Evolutionary conservation across 1,140 invertebrate species (phyloP).

Genomic region (Zaprionus capensis): DNA sequence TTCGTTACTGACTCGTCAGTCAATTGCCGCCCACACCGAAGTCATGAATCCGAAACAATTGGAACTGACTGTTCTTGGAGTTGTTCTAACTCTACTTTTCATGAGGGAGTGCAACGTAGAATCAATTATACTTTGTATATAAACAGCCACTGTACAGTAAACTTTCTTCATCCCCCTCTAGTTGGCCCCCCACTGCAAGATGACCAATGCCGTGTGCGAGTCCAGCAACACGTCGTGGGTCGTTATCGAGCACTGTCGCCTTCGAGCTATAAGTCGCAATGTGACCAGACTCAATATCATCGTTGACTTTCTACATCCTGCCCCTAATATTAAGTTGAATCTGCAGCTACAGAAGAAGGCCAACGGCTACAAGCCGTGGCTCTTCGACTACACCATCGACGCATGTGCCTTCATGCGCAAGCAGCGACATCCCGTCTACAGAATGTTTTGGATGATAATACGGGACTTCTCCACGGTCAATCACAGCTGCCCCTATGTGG

Average conservation of each 20-base stretch:
- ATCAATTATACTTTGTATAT: background rate
- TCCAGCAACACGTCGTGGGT: slow-evolving; percentile 40
- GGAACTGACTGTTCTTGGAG: background rate
- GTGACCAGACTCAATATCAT: slow-evolving; percentile 16
- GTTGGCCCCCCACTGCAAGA: slow-evolving; percentile 1
- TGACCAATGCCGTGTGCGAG: slow-evolving; percentile 20
- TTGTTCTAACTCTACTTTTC: background rate
- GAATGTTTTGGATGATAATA: slow-evolving; percentile 11
- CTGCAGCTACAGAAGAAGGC: slow-evolving; percentile 14
- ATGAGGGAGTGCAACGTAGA: background rate
- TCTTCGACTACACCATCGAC: slow-evolving; percentile 13
- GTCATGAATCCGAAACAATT: background rate
- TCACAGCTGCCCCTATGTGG: slow-evolving; percentile 46
- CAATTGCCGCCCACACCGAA: background rate
- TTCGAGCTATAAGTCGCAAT: slow-evolving; percentile 27
- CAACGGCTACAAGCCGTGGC: slow-evolving; percentile 38
- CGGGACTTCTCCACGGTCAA: slow-evolving; percentile 32
- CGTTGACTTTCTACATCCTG: slow-evolving; percentile 18
- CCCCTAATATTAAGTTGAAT: background rate
- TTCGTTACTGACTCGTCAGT: background rate
- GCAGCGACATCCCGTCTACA: slow-evolving; percentile 12
- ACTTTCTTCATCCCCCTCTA: background rate
- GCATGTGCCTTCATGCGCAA: slow-evolving; percentile 24
- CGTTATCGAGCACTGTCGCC: slow-evolving; percentile 22
- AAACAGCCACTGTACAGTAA: background rate